Conservation (phyloP, 2,888 invertebrate species). For the Cryptus viduatorius region DNA sequence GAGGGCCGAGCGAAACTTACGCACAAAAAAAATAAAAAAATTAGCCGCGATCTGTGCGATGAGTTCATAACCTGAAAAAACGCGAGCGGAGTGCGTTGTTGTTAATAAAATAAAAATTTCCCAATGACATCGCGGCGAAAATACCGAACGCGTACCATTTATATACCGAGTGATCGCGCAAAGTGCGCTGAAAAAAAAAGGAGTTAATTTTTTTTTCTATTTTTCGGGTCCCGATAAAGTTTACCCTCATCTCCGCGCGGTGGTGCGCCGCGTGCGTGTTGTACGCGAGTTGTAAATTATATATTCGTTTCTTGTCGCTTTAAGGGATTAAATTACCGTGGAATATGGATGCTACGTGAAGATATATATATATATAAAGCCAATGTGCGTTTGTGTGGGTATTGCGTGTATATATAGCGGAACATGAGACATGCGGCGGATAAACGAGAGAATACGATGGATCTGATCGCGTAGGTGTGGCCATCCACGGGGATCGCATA, state of each 20-base stretch:
- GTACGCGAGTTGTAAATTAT: neutral
- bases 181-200: neutral
- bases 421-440: constrained; percentile 30
- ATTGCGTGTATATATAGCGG: neutral
- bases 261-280: neutral
- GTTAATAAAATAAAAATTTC: neutral
- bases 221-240: neutral
- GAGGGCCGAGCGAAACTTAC: too few relatives aligned
- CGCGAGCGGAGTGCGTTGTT: too few relatives aligned
- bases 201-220: neutral
- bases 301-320: constrained; percentile 10
- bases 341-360: neutral
- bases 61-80: too few relatives aligned
- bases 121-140: neutral
- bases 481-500: constrained; percentile 56
- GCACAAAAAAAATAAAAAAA: neutral
- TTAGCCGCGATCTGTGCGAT: neutral
- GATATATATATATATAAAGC: neutral
- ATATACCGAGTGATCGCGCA: neutral
- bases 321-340: constrained; percentile 1
- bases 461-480: constrained; percentile 64
- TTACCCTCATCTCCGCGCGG: neutral
- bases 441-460: constrained; percentile 13
- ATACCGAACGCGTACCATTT: neutral
- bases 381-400: neutral